Base-by-base conservation (phyloP, 2,113 vertebrate genomes). In the Climacteris rufus region DNA sequence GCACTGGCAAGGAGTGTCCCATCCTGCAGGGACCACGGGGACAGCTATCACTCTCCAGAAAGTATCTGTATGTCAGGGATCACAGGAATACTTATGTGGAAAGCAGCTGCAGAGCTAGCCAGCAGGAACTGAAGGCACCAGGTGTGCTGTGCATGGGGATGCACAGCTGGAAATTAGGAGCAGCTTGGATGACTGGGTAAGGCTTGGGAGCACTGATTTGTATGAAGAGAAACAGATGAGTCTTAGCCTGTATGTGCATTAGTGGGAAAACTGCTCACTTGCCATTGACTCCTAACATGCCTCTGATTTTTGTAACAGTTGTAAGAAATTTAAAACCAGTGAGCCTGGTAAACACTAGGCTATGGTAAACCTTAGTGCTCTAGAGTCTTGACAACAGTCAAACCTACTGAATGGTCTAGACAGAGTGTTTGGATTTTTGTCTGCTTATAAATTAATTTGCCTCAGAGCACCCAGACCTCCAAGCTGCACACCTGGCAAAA, bases 1-100 rank as follows among this genome's bases (percentile, higher is more conserved):
- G 35, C 2, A 2, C 23, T 0, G 0, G 45, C 0, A 4, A 83
- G 54, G 21, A 68, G 23, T 7, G 8, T 71, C n/a, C 40, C 23
- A 20, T n/a, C 42, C 19, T 84, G 45, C 1, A 3, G 35, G 33
- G 47, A 50, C 30, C 39, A 35, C 2, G 0, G 1, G 44, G 47
- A 66, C 24, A 78, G 25, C 17, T 33, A 21, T 5, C 2, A 1
- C 12, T 40, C 37, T 40, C 50, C 72, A 53, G 71, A 66, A 86
- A 66, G 52, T 25, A 70, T 57, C 42, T 30, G 15, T 33, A 4
- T 1, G 1, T 22, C 54, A 37, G 20, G 45, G 60, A 77, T 78
- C 37, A 57, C 23, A 30, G 37, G 60, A 81, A 70, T 11, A 74
- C 31, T 6, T 17, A n/a, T 30, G 17, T 7, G 18, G 59, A 83